Conservation (phyloP, 1,140 invertebrate genomes). For the Muscidifurax raptorellus region DNA sequence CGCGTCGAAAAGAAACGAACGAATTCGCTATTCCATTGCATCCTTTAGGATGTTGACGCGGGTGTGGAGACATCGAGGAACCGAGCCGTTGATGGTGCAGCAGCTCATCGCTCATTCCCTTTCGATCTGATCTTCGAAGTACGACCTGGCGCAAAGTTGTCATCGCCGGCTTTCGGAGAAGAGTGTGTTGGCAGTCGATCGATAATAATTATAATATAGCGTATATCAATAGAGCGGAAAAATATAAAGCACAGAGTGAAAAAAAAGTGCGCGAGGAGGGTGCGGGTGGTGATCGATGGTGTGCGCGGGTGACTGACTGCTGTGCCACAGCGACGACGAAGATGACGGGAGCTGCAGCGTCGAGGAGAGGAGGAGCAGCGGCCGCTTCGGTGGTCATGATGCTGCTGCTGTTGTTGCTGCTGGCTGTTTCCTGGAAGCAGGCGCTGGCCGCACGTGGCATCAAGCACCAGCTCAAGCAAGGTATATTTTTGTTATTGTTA, state of each 20-base stretch:
- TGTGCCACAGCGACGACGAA: neutral
- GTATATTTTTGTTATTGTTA: neutral
- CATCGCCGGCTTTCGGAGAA: too few relatives aligned
- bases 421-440: neutral
- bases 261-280: neutral
- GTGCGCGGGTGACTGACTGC: conserved; percentile 24
- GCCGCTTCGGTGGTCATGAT: neutral
- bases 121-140: too few relatives aligned
- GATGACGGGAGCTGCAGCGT: neutral
- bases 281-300: neutral
- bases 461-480: conserved; percentile 47
- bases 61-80: too few relatives aligned
- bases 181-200: neutral
- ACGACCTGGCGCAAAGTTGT: neutral
- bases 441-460: conserved; percentile 13
- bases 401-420: neutral
- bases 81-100: too few relatives aligned
- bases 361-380: neutral
- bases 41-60: neutral
- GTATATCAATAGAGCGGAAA: too few relatives aligned
- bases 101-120: too few relatives aligned
- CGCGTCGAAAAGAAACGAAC: neutral
- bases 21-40: neutral
- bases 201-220: neutral
- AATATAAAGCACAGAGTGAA: neutral